Conservation (phyloP, 2,113 vertebrate genomes). For the Xenopus laevis region DNA sequence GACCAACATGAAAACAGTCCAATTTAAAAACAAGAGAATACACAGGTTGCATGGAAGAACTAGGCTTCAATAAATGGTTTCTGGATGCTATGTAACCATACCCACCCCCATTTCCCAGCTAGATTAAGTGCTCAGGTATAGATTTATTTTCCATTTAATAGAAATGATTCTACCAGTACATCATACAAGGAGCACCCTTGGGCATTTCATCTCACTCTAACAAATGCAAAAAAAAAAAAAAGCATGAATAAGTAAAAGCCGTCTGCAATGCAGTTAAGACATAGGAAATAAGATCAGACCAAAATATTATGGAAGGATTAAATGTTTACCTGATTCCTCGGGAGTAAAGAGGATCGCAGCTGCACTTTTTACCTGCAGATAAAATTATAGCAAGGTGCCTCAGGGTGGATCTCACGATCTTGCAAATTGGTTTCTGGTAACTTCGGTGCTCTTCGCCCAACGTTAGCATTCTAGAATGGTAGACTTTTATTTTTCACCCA, state of each 20-base stretch:
- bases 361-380: slow-evolving; percentile 58
- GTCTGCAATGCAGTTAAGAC: slow-evolving; percentile 48
- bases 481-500: slow-evolving; percentile 6
- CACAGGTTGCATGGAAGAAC: slow-evolving; percentile 41
- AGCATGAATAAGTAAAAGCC: slow-evolving; percentile 66
- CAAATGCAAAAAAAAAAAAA: slow-evolving; percentile 51
- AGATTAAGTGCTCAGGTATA: slow-evolving; percentile 47
- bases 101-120: slow-evolving; percentile 33
- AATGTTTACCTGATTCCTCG: slow-evolving; percentile 60
- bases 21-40: not conserved
- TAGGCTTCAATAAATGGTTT: slow-evolving; percentile 30
- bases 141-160: slow-evolving; percentile 47
- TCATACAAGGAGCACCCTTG: slow-evolving; percentile 48
- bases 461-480: slow-evolving; percentile 53
- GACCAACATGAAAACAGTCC: not conserved
- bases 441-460: slow-evolving; percentile 56
- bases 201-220: slow-evolving; percentile 49
- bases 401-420: slow-evolving; percentile 52
- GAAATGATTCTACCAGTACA: slow-evolving; percentile 47
- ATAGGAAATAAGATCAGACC: slow-evolving; percentile 50
- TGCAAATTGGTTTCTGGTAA: slow-evolving; percentile 49
- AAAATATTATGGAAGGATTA: slow-evolving; percentile 50
- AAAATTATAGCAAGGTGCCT: slow-evolving; percentile 54
- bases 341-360: slow-evolving; percentile 54
- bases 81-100: slow-evolving; percentile 46